Percentiles rank a stretch among this genome's conserved stretches.
Conservation (phyloP, 1,140 invertebrate genomes). For the Macrobrachium rosenbergii region DNA sequence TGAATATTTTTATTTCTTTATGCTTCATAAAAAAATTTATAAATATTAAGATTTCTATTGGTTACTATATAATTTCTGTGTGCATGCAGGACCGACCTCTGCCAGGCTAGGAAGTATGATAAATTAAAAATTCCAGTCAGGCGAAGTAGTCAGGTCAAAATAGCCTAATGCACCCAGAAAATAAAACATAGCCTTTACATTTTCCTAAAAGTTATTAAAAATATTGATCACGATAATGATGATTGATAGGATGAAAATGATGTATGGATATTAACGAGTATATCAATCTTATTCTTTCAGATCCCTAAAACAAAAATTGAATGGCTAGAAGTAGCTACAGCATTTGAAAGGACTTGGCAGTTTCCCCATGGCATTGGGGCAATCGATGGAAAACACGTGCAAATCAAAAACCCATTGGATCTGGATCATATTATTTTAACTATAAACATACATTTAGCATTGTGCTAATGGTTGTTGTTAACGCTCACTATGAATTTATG, state of each 20-base stretch:
- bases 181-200: no score
- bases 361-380: slow-evolving; percentile 9
- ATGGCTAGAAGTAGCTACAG: background rate
- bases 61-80: no score
- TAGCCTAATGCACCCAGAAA: no score
- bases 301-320: slow-evolving; percentile 12
- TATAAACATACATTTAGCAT: slow-evolving; percentile 42
- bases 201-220: no score
- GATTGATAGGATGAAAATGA: background rate
- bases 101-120: no score
- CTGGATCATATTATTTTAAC: slow-evolving; percentile 33
- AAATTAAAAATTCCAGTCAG: no score
- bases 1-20: no score
- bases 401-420: slow-evolving; percentile 37
- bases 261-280: background rate
- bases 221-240: background rate
- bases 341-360: slow-evolving; percentile 25
- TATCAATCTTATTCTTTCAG: slow-evolving; percentile 28
- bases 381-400: background rate
- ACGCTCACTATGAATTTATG: slow-evolving; percentile 25
- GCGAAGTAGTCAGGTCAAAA: no score
- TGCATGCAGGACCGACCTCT: no score
- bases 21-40: no score
- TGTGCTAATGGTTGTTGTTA: slow-evolving; percentile 29
- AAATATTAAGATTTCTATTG: no score